Evolutionary conservation across 2,113 vertebrate genomes (phyloP).

Genomic region (Himantopus leucocephalus): DNA sequence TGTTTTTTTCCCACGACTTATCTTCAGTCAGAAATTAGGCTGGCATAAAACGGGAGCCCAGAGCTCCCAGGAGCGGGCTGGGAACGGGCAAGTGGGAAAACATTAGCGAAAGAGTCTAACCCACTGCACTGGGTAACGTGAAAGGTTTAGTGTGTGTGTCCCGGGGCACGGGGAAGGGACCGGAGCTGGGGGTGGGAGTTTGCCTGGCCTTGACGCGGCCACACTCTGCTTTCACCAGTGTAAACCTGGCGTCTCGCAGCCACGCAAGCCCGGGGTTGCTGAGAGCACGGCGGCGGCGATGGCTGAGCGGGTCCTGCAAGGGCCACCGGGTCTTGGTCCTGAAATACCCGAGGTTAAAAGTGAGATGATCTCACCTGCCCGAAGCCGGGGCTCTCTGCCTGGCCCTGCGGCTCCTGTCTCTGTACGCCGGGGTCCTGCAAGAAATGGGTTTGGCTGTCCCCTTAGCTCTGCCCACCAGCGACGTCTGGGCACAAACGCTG

Average conservation of each 20-base stretch:
- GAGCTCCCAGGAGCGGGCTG: not conserved
- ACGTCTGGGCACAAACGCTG: not conserved
- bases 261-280: not conserved
- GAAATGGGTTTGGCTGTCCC: not conserved
- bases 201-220: not conserved
- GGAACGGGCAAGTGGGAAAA: not conserved
- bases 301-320: not conserved
- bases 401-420: not conserved
- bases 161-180: not conserved
- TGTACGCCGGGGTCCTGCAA: fast-evolving
- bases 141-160: not conserved
- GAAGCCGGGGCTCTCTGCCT: not conserved
- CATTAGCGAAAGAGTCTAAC: not conserved
- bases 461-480: not conserved
- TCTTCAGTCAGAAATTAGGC: not conserved
- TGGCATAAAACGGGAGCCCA: not conserved
- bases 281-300: not conserved
- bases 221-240: not conserved
- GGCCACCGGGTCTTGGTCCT: not conserved
- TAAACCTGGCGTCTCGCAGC: not conserved
- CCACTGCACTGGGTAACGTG: fast-evolving
- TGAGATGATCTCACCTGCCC: not conserved
- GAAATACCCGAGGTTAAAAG: not conserved
- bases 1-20: not conserved
- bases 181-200: not conserved